Evolutionary conservation across 2,113 vertebrate genomes (phyloP), one percentile per base, ranked within the genome.

Genomic region (Nymphicus hollandicus): DNA sequence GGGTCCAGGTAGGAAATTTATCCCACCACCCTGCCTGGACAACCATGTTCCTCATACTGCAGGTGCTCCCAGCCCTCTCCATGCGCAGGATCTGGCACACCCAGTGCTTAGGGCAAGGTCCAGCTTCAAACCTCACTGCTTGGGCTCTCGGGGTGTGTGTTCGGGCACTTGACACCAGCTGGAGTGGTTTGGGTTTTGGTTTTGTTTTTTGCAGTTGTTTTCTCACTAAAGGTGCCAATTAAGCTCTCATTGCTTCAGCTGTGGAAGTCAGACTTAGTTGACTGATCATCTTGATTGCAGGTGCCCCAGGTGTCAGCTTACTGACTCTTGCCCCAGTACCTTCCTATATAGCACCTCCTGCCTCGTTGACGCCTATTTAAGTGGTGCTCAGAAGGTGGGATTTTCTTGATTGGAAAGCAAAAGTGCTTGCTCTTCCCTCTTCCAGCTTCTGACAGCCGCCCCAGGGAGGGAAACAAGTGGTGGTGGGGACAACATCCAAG

Each of bases 21-120:
- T 60, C 65, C 44, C 71, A 16, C 17, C 50, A 6, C 89, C 46
- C 37, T 60, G 50, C 76, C 55, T 2, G 29, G 50, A 14, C 28
- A 61, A 55, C 35, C 4, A 0, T 1, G 1, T 61, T 65, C n/a
- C 31, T 25, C 3, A 7, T 61, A 6, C 29, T 1, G 0, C 39
- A 13, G 68, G 55, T 1, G 2, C 47, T 56, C 61, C 37, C 56
- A 64, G 28, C 50, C 43, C 58, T 50, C 8, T 13, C 28, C 16
- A 24, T 13, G 63, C 2, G 9, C 86, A 69, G 72, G 52, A 35
- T 33, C 39, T 1, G 60, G 69, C 92, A 64, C 87, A 28, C 60
- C 18, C 92, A 52, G 78, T 4, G 4, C 85, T 49, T 33, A 0
- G 61, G 91, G 61, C 78, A 61, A 60, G 55, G 43, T 35, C 14